Evolutionary conservation across 2,113 vertebrate species (phyloP).

Genomic region (Ciconia stormi): DNA sequence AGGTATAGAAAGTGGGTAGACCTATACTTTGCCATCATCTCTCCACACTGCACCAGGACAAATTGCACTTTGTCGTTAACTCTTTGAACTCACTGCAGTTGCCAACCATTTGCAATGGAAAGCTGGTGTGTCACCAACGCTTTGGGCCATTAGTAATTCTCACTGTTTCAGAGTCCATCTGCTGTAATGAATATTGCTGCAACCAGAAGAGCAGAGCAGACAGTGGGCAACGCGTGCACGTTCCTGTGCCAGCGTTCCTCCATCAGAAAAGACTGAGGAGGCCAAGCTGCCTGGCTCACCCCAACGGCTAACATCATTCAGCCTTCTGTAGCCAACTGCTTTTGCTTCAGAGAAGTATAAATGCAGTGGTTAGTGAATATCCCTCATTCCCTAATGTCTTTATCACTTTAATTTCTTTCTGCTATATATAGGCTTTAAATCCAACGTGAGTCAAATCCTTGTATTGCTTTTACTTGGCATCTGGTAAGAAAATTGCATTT

Average conservation of each 20-base stretch:
- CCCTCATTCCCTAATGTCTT: not conserved
- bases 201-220: not conserved
- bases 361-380: not conserved
- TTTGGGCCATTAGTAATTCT: not conserved
- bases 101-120: not conserved
- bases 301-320: not conserved
- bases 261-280: not conserved
- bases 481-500: not conserved
- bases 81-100: not conserved
- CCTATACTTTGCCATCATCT: not conserved
- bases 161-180: not conserved
- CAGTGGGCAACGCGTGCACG: fast-evolving
- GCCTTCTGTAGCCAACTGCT: not conserved
- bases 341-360: not conserved
- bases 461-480: not conserved
- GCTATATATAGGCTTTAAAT: not conserved
- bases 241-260: not conserved
- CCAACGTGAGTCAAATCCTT: not conserved
- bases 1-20: not conserved
- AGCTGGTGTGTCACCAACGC: not conserved
- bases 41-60: not conserved
- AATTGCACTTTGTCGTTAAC: not conserved
- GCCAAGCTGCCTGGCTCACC: not conserved
- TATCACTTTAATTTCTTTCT: not conserved
- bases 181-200: not conserved